A percentile compares a stretch with the other conserved stretches of the same genome.
Evolutionary conservation across 1,140 invertebrate genomes (phyloP).

Genomic region (Ganaspis sp.): DNA sequence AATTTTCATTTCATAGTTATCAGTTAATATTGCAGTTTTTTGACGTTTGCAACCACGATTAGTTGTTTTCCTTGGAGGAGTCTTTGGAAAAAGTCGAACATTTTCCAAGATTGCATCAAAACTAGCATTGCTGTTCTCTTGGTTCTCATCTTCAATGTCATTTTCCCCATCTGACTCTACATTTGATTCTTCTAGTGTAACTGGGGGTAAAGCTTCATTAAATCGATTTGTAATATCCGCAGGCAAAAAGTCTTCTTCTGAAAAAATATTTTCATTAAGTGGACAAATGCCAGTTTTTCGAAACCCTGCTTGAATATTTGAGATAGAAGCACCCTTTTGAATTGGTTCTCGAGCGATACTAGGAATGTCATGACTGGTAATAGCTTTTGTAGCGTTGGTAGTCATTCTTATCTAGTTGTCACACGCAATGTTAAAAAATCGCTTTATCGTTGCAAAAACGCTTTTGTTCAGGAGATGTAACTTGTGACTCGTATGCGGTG

Average conservation of each 20-base stretch:
- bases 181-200: neutral
- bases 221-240: neutral
- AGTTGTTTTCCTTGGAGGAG: neutral
- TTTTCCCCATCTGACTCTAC: neutral
- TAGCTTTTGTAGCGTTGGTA: neutral
- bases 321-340: neutral
- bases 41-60: neutral
- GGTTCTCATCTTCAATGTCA: neutral
- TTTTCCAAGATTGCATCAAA: neutral
- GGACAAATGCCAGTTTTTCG: neutral
- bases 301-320: neutral
- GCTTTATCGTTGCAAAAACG: conserved; percentile 72
- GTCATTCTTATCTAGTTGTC: conserved; percentile 33
- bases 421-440: conserved; percentile 54
- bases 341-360: neutral
- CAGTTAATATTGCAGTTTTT: neutral
- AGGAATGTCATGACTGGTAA: neutral
- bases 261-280: neutral
- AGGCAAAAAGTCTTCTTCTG: neutral
- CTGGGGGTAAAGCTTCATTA: neutral
- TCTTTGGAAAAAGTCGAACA: neutral
- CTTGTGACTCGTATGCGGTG: conserved; percentile 60
- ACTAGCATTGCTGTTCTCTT: neutral
- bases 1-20: too few relatives aligned
- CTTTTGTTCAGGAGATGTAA: conserved; percentile 64